These are phyloP conservation scores for Macroglossus sobrinus DNA, from an alignment of 2,113 vertebrate genomes.

Conservation along the genomic window DNA sequence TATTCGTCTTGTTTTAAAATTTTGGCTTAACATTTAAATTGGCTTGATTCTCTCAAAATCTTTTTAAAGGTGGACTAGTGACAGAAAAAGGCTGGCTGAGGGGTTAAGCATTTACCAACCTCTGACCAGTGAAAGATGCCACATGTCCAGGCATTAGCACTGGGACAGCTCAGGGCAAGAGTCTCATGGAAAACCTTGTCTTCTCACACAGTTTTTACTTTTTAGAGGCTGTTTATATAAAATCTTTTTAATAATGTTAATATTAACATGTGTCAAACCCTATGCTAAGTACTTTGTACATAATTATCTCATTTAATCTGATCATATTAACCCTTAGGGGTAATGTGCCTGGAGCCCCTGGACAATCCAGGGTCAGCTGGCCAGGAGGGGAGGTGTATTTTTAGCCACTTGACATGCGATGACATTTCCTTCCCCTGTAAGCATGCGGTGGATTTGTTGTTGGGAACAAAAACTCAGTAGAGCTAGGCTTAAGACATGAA, in stretches of 20 bases:
- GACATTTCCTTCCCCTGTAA: neutral
- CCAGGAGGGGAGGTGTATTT: neutral
- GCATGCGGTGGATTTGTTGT: neutral
- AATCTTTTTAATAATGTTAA: neutral
- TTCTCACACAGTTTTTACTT: neutral
- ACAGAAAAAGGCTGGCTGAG: neutral
- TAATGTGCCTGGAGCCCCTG: neutral
- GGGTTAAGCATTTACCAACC: neutral
- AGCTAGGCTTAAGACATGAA: neutral
- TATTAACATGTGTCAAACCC: neutral
- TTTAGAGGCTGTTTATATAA: neutral
- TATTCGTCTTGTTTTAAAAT: neutral
- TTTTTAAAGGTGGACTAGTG: neutral
- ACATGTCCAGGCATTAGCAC: neutral
- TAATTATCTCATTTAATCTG: neutral
- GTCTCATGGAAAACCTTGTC: neutral
- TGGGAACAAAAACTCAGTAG: neutral
- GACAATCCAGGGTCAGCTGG: neutral
- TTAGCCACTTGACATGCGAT: neutral
- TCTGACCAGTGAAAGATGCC: neutral
- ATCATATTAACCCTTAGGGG: neutral
- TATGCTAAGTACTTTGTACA: neutral
- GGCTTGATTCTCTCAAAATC: neutral
- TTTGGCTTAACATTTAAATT: neutral
- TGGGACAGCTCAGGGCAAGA: neutral